A percentile compares a stretch with the other conserved stretches of the same genome.
phyloP scores from a whole-genome alignment of 2,113 vertebrate species.

The Ramphastos sulfuratus region DNA sequence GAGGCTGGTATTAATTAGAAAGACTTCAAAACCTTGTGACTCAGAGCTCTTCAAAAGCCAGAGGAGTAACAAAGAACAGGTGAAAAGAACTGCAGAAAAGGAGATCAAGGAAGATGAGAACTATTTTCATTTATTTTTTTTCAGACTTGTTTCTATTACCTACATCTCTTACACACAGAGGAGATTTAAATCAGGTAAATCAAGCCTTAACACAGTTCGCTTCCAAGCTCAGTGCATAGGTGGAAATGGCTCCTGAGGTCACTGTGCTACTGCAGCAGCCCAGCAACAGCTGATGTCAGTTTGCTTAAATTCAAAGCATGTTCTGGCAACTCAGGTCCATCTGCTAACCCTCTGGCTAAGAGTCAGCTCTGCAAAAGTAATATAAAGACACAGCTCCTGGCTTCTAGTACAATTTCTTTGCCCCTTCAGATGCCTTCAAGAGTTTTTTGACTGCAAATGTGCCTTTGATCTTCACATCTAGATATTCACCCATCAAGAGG shows the following conservation, averaged over 20 bases:
- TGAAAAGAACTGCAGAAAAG: neutral
- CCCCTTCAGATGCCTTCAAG: neutral
- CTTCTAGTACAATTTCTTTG: neutral
- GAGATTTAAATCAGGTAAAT: conserved; percentile 45
- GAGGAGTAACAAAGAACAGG: neutral
- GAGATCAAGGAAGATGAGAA: neutral
- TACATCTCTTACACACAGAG: neutral
- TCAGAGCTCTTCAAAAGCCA: neutral
- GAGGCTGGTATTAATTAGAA: neutral
- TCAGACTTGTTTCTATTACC: neutral
- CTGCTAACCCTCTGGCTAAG: conserved; percentile 17
- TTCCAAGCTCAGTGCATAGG: neutral
- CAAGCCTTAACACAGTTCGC: neutral
- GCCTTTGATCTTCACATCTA: neutral
- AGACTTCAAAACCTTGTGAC: neutral
- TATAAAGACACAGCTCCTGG: neutral
- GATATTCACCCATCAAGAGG: neutral
- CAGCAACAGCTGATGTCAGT: neutral
- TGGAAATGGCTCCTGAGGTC: conserved; percentile 45
- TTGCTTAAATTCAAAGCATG: neutral
- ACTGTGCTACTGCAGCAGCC: conserved; percentile 18
- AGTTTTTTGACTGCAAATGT: neutral
- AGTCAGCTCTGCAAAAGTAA: neutral
- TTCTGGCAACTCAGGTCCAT: neutral
- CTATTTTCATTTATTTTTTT: neutral